These are phyloP conservation scores for Cheilosia variabilis DNA, from an alignment of 2,888 invertebrate genomes.

Conservation along the genomic window DNA sequence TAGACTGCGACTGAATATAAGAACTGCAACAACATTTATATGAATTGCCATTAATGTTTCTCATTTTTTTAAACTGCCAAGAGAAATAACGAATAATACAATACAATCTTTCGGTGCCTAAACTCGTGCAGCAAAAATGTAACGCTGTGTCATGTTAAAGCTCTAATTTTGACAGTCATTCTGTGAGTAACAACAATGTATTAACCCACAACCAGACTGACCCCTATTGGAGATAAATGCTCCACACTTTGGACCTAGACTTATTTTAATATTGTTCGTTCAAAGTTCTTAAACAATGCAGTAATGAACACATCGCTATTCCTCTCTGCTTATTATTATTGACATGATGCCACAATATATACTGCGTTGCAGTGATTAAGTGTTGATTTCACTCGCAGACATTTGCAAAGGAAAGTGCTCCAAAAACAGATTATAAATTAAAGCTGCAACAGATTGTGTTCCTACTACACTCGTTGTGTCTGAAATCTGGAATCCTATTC, in stretches of 20 bases:
- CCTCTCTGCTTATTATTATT: constrained; percentile 16
- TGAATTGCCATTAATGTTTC: no score
- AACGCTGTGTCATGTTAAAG: no score
- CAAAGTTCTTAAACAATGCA: constrained; percentile 33
- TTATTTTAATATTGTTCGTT: constrained; percentile 1
- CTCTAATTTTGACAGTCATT: not conserved
- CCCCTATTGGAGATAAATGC: not conserved
- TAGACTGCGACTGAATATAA: not conserved
- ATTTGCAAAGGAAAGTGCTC: constrained; percentile 23
- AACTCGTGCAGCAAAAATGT: no score
- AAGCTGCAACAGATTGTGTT: constrained; percentile 29
- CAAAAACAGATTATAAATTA: constrained; percentile 11
- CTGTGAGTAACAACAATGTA: not conserved
- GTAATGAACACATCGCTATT: not conserved
- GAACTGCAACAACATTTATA: not conserved
- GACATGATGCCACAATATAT: constrained; percentile 13
- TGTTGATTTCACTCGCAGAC: constrained; percentile 25
- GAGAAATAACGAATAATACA: no score
- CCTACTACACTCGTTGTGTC: constrained; percentile 4
- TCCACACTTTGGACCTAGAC: not conserved
- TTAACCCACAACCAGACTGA: not conserved
- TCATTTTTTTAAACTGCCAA: no score
- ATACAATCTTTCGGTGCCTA: no score
- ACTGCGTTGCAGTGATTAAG: constrained; percentile 23
- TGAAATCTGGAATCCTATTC: constrained; percentile 62